phyloP scores from a whole-genome alignment of 1,140 invertebrate genomes.

The Apocrypta bakeri region DNA sequence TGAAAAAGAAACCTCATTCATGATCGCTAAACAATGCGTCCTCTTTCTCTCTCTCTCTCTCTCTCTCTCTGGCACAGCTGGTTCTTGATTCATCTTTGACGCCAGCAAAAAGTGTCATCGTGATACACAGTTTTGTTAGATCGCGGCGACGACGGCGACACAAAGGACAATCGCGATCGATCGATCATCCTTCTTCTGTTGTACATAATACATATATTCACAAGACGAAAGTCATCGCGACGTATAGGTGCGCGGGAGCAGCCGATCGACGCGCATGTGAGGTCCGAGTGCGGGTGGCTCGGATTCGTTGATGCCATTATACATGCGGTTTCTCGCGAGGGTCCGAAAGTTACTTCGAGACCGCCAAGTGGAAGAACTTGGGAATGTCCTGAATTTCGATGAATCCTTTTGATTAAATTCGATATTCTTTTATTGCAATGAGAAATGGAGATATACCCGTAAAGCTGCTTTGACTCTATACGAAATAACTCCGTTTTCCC shows the following conservation, averaged over 20 bases:
- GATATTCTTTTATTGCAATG: no score
- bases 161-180: slow-evolving; percentile 33
- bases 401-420: no score
- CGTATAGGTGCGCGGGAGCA: background rate
- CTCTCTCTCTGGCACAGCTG: no score
- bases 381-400: no score
- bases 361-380: background rate
- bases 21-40: background rate
- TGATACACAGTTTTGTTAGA: slow-evolving; percentile 32
- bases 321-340: background rate
- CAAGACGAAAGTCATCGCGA: slow-evolving; percentile 32
- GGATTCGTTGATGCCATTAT: background rate
- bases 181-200: slow-evolving; percentile 30
- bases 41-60: no score
- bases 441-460: no score
- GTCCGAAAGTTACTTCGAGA: background rate
- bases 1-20: background rate
- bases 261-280: background rate
- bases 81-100: background rate
- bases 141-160: background rate
- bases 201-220: background rate
- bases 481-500: no score
- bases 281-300: background rate
- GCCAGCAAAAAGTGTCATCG: slow-evolving; percentile 27
- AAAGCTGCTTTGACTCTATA: no score